Evolutionary conservation across 2,797 vertebrate genomes (phyloP).

Genomic region (Cuniculus paca): DNA sequence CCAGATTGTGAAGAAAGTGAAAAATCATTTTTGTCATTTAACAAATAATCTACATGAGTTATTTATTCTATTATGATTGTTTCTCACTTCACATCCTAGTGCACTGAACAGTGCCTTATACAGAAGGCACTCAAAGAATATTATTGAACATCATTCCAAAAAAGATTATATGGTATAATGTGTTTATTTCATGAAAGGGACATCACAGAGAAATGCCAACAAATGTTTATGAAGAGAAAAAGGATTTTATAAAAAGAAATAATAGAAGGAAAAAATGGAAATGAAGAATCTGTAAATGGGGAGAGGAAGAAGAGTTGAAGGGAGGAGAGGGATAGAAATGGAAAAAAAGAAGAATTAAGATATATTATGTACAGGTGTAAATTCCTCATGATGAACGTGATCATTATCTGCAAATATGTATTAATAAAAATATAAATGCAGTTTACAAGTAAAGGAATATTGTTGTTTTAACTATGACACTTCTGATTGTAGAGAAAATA

Average conservation of each 20-base stretch:
- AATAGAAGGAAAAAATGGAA: neutral
- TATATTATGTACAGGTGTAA: neutral
- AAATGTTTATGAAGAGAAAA: neutral
- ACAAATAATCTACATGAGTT: neutral
- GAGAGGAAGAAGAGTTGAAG: neutral
- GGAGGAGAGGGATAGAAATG: neutral
- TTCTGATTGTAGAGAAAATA: neutral
- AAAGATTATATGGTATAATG: neutral
- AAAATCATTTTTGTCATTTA: neutral
- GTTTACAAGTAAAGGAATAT: neutral
- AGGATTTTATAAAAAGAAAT: neutral
- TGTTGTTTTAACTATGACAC: neutral
- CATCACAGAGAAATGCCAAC: neutral
- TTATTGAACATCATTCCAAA: neutral
- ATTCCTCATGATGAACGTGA: neutral
- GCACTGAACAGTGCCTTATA: neutral
- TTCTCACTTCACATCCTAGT: neutral
- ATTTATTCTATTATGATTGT: neutral
- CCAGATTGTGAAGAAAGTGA: neutral
- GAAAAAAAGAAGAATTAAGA: neutral
- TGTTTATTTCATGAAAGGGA: neutral
- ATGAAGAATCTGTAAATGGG: neutral
- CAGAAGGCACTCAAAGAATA: neutral
- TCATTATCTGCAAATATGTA: neutral
- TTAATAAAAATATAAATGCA: neutral